Base-by-base conservation (phyloP, 2,113 vertebrate genomes). In the Rhabdomys dilectus region DNA sequence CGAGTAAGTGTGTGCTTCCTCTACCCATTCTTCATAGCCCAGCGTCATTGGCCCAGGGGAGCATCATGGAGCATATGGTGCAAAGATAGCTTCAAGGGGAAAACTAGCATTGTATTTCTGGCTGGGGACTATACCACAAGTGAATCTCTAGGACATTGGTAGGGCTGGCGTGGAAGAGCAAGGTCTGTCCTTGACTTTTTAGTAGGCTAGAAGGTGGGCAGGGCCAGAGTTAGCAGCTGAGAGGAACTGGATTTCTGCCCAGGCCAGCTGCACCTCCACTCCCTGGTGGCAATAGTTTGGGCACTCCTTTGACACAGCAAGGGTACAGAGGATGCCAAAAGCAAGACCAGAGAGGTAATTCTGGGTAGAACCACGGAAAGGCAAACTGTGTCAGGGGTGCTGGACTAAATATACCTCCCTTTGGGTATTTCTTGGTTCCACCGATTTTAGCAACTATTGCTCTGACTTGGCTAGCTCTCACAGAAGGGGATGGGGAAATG, bases 271-370 rank as follows among this genome's bases (percentile, higher is more conserved):
- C 78, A 0, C 0, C 36, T 76, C 77, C 31, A 7, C 42, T 97
- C 73, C 91, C 66, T 31, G 24, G 68, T 87, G 94, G 78, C 88
- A 94, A 89, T 90, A 60, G 73, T 92, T 91, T 94, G 89, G 78
- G 70, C 39, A 91, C 75, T 93, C 72, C 58, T 97, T 72, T 97
- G 93, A 96, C 1, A 19, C 53, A 97, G 31, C 42, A 90, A 94
- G 68, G n/a, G 39, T 91, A 76, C 15, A 0, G 2, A 73, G 68
- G 42, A 45, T 26, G 95, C 93, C 88, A 53, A 51, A 88, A 94
- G 39, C 87, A 76, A 76, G 36, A 19, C 77, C 36, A 0, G 1
- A 39, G 39, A 81, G 62, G 92, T 42, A 42, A n/a, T 66, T 34
- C 10, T 1, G 89, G 75, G 58, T 16, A 51, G 68, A 95, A 45